phyloP scores from a whole-genome alignment of 2,113 vertebrate species.

The Xiphorhynchus elegans region DNA sequence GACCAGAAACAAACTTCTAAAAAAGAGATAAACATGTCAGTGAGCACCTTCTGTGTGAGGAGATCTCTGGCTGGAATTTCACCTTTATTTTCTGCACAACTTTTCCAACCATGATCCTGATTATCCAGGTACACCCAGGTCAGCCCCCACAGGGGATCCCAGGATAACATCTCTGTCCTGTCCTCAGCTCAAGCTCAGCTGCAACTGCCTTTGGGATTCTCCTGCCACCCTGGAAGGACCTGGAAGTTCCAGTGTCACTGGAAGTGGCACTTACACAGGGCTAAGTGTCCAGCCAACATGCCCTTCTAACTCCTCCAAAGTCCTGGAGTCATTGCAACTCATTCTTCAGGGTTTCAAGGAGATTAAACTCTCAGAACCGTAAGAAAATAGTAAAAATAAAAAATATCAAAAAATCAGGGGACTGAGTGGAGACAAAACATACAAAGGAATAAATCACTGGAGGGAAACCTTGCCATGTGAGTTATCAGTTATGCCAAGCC shows the following conservation, averaged over 20 bases:
- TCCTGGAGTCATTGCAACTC: neutral
- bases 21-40: neutral
- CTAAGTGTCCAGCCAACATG: fast-evolving
- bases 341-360: neutral
- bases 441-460: neutral
- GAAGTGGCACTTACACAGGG: neutral
- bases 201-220: neutral
- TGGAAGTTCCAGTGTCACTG: neutral
- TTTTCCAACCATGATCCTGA: neutral
- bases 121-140: neutral
- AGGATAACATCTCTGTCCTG: neutral
- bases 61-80: neutral
- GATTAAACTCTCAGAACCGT: neutral
- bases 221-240: neutral
- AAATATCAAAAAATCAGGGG: neutral
- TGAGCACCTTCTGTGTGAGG: neutral
- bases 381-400: neutral
- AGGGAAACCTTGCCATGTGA: neutral
- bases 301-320: neutral
- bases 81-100: neutral
- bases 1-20: neutral
- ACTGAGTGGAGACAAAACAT: neutral
- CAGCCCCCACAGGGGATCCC: neutral
- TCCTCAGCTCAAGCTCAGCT: neutral
- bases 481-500: neutral